Base-by-base conservation (phyloP, 2,888 invertebrate species). In the Yponomeuta malinellus region DNA sequence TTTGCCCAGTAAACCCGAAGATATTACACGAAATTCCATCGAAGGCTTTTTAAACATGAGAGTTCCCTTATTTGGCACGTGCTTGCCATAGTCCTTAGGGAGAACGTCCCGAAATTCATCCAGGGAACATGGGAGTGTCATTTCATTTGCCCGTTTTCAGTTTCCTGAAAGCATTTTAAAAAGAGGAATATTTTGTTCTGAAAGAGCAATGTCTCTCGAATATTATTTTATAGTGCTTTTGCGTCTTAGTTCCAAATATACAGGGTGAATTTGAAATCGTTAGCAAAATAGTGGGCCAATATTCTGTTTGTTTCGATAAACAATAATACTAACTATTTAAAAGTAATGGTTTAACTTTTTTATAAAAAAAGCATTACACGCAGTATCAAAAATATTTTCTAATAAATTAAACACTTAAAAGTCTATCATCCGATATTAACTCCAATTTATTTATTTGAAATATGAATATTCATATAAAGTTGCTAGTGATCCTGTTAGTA, bases 51-150 rank as follows among this genome's bases (percentile, higher is more conserved):
- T 59, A 63, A 43, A 43, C 48, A 43, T 48, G 33, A 67, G 67
- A 48, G 37, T 48, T 69, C 37, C 37, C 15, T 37, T 48, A 31
- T 15, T 69, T 69, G 59, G 31, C 69, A 69, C 69, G 69, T 69
- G 59, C 69, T 12, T 63, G 15, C 52, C 52, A 12, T 10, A 5
- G 12, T 59, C 66, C 67, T 1, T n/a, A n/a, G 69, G 74, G 79
- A 82, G 77, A 75, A 75, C 77, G 74, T 75, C 78, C 77, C 52
- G 63, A 81, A 85, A 85, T 86, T 83, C 78, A 81, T 76, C 80
- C 78, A 74, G 85, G 83, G 83, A 83, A 73, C 78, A 74, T 74
- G 82, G 81, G 82, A 82, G 76, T 75, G 78, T 74, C 76, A 77
- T 79, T 80, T 77, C 75, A 77, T 78, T 79, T 76, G 74, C 74